A percentile compares a stretch with the other conserved stretches of the same genome.
These are phyloP conservation scores for Malurus splendens DNA, from an alignment of 2,797 vertebrate species.

Conservation along the genomic window DNA sequence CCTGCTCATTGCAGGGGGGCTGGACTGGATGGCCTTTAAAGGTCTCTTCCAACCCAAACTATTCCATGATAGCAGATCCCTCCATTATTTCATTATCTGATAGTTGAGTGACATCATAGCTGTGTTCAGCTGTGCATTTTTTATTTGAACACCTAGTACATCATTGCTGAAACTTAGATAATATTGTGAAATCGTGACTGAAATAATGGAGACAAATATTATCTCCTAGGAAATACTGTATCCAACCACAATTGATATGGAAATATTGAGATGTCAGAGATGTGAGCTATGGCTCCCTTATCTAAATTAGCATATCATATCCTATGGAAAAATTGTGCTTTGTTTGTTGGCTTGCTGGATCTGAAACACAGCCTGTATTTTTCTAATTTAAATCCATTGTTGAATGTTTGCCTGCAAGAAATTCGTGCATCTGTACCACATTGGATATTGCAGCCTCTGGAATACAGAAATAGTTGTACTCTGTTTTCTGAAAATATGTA, in stretches of 20 bases:
- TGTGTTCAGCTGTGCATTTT: background rate
- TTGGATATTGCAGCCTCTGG: background rate
- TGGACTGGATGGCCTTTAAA: background rate
- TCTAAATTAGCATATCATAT: background rate
- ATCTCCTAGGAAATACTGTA: background rate
- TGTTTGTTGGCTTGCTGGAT: background rate
- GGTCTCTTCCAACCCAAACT: background rate
- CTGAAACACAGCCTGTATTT: background rate
- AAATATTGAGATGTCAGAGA: background rate
- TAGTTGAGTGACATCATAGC: background rate
- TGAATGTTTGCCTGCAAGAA: background rate
- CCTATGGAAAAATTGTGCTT: background rate
- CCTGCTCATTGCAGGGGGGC: background rate
- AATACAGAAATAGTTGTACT: background rate
- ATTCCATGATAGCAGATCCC: background rate
- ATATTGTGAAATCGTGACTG: background rate
- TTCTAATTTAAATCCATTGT: background rate
- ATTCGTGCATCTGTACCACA: fast-evolving
- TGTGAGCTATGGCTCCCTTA: background rate
- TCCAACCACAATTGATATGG: background rate
- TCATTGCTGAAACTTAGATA: background rate
- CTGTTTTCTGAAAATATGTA: background rate
- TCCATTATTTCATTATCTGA: background rate
- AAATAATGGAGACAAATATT: background rate
- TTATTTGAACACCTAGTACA: background rate